Conservation (phyloP, 2,888 invertebrate genomes). For the Nezara viridula region DNA sequence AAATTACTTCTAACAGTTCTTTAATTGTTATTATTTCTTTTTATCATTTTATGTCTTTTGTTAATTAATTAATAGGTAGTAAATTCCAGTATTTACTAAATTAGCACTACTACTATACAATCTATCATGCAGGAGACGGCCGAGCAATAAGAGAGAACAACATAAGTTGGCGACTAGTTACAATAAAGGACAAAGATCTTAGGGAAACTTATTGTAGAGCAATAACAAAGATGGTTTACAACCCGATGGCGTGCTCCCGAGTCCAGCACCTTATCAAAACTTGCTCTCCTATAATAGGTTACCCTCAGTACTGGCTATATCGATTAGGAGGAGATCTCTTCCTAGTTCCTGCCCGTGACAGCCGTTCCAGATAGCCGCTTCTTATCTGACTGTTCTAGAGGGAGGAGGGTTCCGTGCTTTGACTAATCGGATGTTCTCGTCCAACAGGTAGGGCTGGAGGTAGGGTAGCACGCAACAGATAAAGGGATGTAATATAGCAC, state of each 20-base stretch:
- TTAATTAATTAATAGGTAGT: too few species aligned
- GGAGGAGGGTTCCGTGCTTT: not conserved
- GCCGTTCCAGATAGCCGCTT: not conserved
- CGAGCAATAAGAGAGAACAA: too few species aligned
- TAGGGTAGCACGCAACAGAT: not conserved
- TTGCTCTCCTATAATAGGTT: conserved; percentile 1
- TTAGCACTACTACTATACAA: too few species aligned
- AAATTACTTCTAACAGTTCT: too few species aligned
- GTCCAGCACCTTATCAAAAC: conserved; percentile 43
- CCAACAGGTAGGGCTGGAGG: not conserved
- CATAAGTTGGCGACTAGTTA: conserved; percentile 6
- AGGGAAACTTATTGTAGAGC: not conserved
- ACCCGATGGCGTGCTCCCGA: not conserved
- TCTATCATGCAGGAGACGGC: too few species aligned
- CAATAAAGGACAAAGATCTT: not conserved
- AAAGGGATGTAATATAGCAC: not conserved
- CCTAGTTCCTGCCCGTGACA: not conserved
- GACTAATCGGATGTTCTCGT: not conserved
- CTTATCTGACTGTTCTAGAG: not conserved
- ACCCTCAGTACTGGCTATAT: not conserved
- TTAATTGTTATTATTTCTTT: too few species aligned
- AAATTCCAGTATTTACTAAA: too few species aligned
- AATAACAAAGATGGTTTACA: conserved; percentile 8
- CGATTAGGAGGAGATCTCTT: not conserved
- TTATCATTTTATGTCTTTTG: too few species aligned